Evolutionary conservation across 2,113 vertebrate genomes (phyloP).

Genomic region (Syngnathus typhle): DNA sequence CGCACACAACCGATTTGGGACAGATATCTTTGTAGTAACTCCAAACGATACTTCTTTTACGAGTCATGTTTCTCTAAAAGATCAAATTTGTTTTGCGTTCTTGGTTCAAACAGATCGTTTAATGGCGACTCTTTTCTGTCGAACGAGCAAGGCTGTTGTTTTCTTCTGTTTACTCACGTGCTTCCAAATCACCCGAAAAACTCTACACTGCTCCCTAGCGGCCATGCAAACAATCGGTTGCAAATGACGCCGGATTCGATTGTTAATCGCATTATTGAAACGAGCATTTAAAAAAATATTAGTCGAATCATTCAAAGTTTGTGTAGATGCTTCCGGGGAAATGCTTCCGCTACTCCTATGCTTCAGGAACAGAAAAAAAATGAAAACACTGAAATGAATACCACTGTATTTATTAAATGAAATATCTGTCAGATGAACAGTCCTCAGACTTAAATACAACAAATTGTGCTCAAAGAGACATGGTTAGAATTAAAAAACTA

Average conservation of each 20-base stretch:
- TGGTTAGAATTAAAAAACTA: constrained; percentile 19
- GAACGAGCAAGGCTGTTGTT: not conserved
- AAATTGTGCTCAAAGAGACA: constrained; percentile 25
- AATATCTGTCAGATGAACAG: constrained; percentile 31
- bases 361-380: not conserved
- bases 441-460: constrained; percentile 39
- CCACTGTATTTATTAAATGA: constrained; percentile 53
- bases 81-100: not conserved
- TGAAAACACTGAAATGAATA: constrained; percentile 16
- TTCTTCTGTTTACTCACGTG: not conserved
- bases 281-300: too few species aligned
- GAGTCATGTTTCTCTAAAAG: constrained; percentile 26
- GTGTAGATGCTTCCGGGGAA: too few species aligned
- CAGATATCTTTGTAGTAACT: constrained; percentile 44
- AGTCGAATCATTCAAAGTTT: too few species aligned
- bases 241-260: too few species aligned
- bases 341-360: too few species aligned
- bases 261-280: too few species aligned
- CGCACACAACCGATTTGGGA: constrained; percentile 40
- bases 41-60: constrained; percentile 55
- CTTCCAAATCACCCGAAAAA: too few species aligned
- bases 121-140: not conserved
- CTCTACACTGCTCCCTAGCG: not conserved
- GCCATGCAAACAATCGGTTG: not conserved
- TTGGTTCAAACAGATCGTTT: not conserved